These are phyloP conservation scores for Tauraco erythrolophus DNA, from an alignment of 2,113 vertebrate species.

Conservation along the genomic window DNA sequence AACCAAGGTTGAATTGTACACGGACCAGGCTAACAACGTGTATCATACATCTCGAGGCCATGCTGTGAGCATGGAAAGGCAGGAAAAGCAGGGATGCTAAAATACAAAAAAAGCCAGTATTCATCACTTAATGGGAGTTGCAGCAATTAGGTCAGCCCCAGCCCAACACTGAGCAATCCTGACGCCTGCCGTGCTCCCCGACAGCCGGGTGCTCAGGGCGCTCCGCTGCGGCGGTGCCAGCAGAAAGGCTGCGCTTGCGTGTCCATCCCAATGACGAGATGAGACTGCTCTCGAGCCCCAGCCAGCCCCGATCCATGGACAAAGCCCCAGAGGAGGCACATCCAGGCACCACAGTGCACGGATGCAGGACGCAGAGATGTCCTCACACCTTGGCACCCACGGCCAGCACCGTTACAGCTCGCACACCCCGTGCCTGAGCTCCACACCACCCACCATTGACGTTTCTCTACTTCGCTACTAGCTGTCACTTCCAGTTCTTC, in stretches of 20 bases:
- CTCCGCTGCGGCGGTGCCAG: too few relatives aligned
- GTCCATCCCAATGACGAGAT: neutral
- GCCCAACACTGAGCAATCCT: neutral
- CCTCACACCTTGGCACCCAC: rapidly evolving
- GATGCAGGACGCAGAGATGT: neutral
- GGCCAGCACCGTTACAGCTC: neutral
- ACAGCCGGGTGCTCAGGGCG: neutral
- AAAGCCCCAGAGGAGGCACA: neutral
- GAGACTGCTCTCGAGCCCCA: neutral
- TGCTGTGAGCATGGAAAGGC: neutral
- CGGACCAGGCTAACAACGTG: neutral
- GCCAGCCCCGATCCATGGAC: neutral
- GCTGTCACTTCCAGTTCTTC: neutral
- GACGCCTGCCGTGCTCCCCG: rapidly evolving
- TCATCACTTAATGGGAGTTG: neutral
- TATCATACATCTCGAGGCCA: neutral
- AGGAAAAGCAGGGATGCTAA: neutral
- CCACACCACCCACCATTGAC: rapidly evolving
- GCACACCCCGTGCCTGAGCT: neutral
- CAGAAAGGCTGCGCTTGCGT: rapidly evolving
- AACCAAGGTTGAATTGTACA: neutral
- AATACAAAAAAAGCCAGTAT: neutral
- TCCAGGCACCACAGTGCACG: neutral
- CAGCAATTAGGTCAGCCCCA: neutral
- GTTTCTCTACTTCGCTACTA: neutral